Percentiles rank a stretch among this genome's conserved stretches.
Evolutionary conservation across 2,113 vertebrate species (phyloP).

Genomic region (Mustelus asterias): DNA sequence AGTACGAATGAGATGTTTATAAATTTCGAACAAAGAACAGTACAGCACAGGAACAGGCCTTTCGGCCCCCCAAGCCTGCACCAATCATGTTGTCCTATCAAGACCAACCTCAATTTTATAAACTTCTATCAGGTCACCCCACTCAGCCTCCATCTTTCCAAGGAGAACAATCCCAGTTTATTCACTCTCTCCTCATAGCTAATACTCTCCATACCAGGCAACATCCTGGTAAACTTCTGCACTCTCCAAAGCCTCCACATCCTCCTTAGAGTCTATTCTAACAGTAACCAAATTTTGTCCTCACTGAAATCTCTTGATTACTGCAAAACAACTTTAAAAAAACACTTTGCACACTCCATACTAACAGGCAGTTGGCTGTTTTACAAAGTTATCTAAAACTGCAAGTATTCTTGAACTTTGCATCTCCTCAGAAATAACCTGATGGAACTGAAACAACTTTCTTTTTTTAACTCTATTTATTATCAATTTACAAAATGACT

Average conservation of each 20-base stretch:
- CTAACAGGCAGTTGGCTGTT: neutral
- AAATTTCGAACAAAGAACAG: neutral
- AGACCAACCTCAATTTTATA: too few relatives aligned
- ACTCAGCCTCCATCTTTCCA: too few relatives aligned
- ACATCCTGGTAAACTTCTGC: too few relatives aligned
- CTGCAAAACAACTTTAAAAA: neutral
- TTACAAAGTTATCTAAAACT: neutral
- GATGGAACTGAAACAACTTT: neutral
- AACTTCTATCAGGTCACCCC: too few relatives aligned
- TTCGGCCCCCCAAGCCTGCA: too few relatives aligned
- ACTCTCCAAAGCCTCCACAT: too few relatives aligned
- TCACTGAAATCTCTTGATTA: neutral
- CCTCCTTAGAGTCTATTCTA: neutral
- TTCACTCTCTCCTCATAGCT: too few relatives aligned
- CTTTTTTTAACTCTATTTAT: neutral
- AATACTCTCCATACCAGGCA: too few relatives aligned
- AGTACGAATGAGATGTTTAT: neutral
- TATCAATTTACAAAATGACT: neutral
- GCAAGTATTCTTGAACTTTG: neutral
- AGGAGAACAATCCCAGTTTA: too few relatives aligned
- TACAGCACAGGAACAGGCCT: neutral
- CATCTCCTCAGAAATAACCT: neutral
- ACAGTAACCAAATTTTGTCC: neutral
- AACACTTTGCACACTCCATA: neutral
- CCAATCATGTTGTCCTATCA: too few relatives aligned